Base-by-base conservation (phyloP, 2,888 invertebrate genomes). In the Brachyopa scutellaris region DNA sequence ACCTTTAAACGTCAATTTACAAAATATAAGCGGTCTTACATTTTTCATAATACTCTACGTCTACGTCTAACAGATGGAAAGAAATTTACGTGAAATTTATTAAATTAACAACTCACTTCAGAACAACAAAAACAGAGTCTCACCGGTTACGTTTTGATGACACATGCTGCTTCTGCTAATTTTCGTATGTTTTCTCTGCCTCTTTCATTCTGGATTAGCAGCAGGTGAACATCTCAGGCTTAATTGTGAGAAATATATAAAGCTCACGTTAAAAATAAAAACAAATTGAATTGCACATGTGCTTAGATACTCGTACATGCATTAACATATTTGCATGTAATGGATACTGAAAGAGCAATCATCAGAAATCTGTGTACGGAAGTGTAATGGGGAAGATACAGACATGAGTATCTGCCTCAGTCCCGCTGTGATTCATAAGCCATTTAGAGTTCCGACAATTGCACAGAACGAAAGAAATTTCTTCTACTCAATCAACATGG, bases 171-270 rank as follows among this genome's bases (percentile, higher is more conserved):
- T 42, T 47, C 15, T 57, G 55, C 55, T 57, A 55, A 67, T 57
- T 67, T 67, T 57, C 55, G 23, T 47, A 17, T 4, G n/a, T 31
- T 31, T 57, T 57, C 45, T n/a, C 31, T 31, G 19, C 2, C 8
- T 45, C 55, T 45, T 26, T 31, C 13, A 29, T 36, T 51, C 51
- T 31, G 9, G 5, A 55, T 67, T 66, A 66, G 42, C 55, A 55
- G 45, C 45, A 55, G 33, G 55, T 57, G 55, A 67, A 57, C 55
- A 67, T 47, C 45, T 33, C 33, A 57, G 17, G 57, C 31, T 55
- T 9, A 31, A 31, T 57, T 23, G 55, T 67, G 45, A 67, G 67
- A 66, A 67, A 67, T 55, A 55, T 45, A 36, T 45, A 67, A 53
- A 53, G 42, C 2, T 53, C 13, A 57, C 55, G 55, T 57, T 67